Percentiles rank a stretch among this genome's conserved stretches.
Conservation (phyloP, 2,888 invertebrate genomes). For the Campoletis raptor region DNA sequence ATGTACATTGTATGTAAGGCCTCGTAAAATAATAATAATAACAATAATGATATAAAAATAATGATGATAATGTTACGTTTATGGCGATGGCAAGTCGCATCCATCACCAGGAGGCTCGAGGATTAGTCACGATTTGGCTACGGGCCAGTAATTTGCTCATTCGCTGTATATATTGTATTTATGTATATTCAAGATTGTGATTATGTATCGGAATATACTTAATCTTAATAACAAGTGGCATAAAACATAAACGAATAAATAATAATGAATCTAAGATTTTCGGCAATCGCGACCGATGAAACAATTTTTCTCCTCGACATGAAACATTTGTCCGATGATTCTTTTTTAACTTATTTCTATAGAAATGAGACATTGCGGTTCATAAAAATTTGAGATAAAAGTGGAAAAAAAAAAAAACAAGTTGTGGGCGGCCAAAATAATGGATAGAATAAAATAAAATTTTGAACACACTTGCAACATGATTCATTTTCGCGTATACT, state of each 20-base stretch:
- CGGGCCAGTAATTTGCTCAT: slow-evolving; percentile 75
- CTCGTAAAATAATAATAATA: slow-evolving; percentile 14
- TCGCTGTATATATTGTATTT: not conserved
- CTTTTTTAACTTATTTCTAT: no score
- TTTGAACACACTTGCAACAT: not conserved
- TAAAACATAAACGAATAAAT: not conserved
- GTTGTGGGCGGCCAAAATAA: not conserved
- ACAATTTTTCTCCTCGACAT: not conserved
- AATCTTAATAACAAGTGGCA: not conserved
- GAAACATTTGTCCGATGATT: not conserved
- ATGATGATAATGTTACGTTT: slow-evolving; percentile 18
- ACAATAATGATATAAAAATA: slow-evolving; percentile 19
- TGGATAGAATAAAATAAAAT: not conserved
- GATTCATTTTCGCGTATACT: not conserved
- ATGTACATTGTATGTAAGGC: not conserved
- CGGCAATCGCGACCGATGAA: not conserved
- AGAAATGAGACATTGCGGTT: no score
- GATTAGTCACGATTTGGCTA: slow-evolving; percentile 80
- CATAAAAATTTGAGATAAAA: not conserved
- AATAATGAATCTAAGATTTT: not conserved
- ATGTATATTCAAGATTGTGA: not conserved
- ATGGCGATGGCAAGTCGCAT: slow-evolving; percentile 9
- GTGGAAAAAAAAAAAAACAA: not conserved
- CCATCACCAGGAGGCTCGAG: slow-evolving; percentile 72
- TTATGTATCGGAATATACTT: slow-evolving; percentile 1